These are phyloP conservation scores for Neolamprologus modestus DNA, from an alignment of 2,113 vertebrate genomes.

Conservation along the genomic window DNA sequence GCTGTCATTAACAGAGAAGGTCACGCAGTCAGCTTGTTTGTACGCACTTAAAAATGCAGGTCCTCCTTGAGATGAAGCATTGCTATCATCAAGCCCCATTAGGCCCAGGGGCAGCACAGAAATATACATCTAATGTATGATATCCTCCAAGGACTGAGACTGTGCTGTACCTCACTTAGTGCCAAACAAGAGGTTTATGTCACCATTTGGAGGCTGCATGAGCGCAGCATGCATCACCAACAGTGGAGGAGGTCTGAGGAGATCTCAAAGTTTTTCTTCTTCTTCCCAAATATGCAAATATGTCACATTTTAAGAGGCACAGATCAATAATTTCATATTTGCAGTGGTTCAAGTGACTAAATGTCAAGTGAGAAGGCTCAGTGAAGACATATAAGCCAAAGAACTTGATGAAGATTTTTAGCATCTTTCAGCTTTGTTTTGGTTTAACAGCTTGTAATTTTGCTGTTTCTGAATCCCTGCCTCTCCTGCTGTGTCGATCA, in stretches of 20 bases:
- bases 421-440: neutral
- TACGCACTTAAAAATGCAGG: neutral
- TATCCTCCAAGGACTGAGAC: constrained; percentile 3
- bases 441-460: neutral
- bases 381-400: neutral
- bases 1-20: constrained; percentile 6
- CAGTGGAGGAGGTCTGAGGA: too few species aligned
- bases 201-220: neutral
- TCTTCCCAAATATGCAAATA: neutral
- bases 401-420: neutral
- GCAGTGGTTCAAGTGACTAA: accelerated
- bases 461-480: neutral
- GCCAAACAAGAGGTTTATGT: neutral
- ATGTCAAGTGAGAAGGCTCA: neutral
- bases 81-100: constrained; percentile 37
- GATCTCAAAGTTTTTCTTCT: neutral
- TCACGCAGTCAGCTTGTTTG: neutral
- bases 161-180: neutral
- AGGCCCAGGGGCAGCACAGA: neutral
- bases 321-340: neutral
- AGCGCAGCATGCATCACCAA: neutral
- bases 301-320: accelerated
- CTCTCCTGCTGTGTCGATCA: accelerated
- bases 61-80: constrained; percentile 44
- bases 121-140: neutral